Conservation (phyloP, 2,888 invertebrate species). For the Cephus runcator region DNA sequence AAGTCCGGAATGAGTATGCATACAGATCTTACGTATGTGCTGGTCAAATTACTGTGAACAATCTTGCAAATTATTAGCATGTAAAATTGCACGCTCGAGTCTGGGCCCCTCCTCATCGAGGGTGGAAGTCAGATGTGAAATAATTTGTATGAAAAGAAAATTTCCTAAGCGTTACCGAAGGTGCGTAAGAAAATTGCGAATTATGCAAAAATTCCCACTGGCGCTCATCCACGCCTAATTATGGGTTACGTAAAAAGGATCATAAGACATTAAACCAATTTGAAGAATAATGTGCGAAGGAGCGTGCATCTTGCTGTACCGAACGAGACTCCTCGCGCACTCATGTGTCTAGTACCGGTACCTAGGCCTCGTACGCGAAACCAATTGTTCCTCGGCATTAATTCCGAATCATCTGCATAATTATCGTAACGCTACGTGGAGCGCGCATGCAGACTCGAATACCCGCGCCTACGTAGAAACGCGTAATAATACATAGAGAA, state of each 20-base stretch:
- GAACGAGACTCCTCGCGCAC: neutral
- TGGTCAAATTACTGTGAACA: neutral
- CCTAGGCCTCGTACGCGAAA: neutral
- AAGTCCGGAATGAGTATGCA: neutral
- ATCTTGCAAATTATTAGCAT: neutral
- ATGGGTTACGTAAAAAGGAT: constrained; percentile 14
- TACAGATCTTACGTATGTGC: neutral
- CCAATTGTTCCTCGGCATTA: constrained; percentile 12
- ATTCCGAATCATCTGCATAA: constrained; percentile 19
- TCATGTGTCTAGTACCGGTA: neutral
- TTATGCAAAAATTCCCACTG: neutral
- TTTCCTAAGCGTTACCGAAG: neutral
- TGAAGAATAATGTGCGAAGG: neutral
- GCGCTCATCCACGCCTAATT: constrained; percentile 18
- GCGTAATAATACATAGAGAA: constrained; percentile 22
- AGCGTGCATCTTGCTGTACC: neutral
- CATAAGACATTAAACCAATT: neutral
- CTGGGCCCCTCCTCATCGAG: neutral
- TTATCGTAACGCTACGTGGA: constrained; percentile 3
- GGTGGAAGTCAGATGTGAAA: neutral
- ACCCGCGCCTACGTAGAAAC: constrained; percentile 12
- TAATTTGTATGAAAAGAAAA: neutral
- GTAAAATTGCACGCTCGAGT: neutral
- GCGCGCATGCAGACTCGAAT: neutral
- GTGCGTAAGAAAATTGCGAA: neutral